These are phyloP conservation scores for Latrodectus elegans DNA, from an alignment of 2,888 invertebrate genomes.

Conservation along the genomic window DNA sequence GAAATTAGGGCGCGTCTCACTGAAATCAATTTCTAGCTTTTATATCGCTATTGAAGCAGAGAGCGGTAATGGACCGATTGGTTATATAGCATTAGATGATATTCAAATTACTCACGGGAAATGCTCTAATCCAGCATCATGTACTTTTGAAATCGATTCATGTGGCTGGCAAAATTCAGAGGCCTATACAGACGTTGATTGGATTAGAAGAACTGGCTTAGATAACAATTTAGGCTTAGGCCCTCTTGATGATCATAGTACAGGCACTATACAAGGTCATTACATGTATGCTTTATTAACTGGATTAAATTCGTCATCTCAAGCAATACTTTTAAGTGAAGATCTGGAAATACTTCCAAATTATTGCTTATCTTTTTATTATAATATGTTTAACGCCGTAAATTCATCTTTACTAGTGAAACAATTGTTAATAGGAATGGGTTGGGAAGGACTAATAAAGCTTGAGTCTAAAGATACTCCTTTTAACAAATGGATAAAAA, in stretches of 20 bases:
- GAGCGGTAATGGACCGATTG: slow-evolving; percentile 43
- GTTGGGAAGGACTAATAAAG: slow-evolving; percentile 49
- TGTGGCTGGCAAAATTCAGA: slow-evolving; percentile 64
- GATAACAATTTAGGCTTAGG: slow-evolving; percentile 59
- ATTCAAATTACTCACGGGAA: slow-evolving; percentile 56
- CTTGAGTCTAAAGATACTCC: slow-evolving; percentile 17
- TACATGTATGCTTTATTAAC: slow-evolving; percentile 68
- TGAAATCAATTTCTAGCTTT: slow-evolving; percentile 50
- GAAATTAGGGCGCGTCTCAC: slow-evolving; percentile 56
- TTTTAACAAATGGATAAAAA: slow-evolving; percentile 42
- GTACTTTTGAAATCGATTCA: slow-evolving; percentile 66
- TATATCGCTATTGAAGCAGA: slow-evolving; percentile 64
- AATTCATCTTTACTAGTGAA: slow-evolving; percentile 47
- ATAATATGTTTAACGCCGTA: slow-evolving; percentile 59
- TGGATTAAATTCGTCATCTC: slow-evolving; percentile 24
- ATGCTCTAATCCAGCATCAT: slow-evolving; percentile 62
- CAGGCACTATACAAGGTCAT: slow-evolving; percentile 58
- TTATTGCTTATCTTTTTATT: slow-evolving; percentile 66
- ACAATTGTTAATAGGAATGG: slow-evolving; percentile 49
- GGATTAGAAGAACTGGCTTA: slow-evolving; percentile 63
- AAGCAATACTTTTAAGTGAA: slow-evolving; percentile 64
- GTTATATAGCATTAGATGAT: slow-evolving; percentile 69
- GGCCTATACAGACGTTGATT: slow-evolving; percentile 53
- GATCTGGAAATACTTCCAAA: slow-evolving; percentile 56
- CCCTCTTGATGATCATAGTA: slow-evolving; percentile 58